These are phyloP conservation scores for Trissolcus japonicus DNA, from an alignment of 2,888 invertebrate genomes.

Conservation along the genomic window DNA sequence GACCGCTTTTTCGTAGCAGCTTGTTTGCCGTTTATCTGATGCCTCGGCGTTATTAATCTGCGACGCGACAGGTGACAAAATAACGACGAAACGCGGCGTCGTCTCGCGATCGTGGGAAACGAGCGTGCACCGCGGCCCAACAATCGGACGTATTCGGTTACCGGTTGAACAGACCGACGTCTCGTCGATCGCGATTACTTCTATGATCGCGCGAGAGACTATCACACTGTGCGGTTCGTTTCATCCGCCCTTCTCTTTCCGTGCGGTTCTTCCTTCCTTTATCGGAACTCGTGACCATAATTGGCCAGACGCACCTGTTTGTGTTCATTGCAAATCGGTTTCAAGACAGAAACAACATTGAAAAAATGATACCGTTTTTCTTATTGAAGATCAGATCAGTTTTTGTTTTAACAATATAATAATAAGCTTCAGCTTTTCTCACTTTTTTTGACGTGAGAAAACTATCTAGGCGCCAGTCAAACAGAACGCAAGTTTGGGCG, in stretches of 20 bases:
- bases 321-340: constrained; percentile 1
- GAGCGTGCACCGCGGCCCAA: constrained; percentile 34
- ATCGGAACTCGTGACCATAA: constrained; percentile 46
- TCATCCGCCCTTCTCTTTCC: constrained; percentile 42
- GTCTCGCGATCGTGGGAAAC: constrained; percentile 51
- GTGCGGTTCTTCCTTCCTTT: constrained; percentile 16
- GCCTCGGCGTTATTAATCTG: constrained; percentile 46
- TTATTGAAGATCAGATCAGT: background rate
- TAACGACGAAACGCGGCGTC: constrained; percentile 41
- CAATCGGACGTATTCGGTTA: constrained; percentile 56
- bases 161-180: constrained; percentile 41
- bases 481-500: too few species aligned
- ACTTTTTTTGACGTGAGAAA: background rate
- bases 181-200: constrained; percentile 54
- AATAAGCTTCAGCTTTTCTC: background rate
- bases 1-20: constrained; percentile 32
- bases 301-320: constrained; percentile 49
- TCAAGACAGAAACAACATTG: background rate
- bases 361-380: background rate
- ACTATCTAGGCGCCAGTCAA: too few species aligned
- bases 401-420: background rate
- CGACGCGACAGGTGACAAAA: constrained; percentile 52
- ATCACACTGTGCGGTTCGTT: constrained; percentile 56
- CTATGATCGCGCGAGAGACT: constrained; percentile 56
- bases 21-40: constrained; percentile 50